Base-by-base conservation (phyloP, 23 tunicate genomes). In the Ascidia mentula region DNA sequence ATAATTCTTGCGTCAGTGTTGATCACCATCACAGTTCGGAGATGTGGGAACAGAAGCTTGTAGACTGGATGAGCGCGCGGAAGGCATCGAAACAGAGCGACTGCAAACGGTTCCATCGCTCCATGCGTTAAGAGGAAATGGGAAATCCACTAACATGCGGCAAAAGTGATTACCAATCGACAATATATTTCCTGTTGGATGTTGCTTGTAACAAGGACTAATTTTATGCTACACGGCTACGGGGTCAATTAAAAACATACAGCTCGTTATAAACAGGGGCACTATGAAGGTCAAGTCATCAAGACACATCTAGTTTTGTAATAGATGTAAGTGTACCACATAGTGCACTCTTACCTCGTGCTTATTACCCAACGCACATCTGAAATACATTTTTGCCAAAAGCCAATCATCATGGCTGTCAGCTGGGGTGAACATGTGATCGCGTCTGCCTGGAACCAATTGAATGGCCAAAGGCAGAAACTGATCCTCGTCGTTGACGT, bases 71-170 rank as follows among this genome's bases (percentile, higher is more conserved):
- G 95, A n/a, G 89, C 46, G 24, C 79, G 79, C 5, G 95, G 86
- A 6, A 89, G 45, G 38, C 84, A 79, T 12, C 95, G 89, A 78
- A 89, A 89, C 40, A 84, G 31, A 15, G 89, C 84, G 20, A 89
- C 95, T 13, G 77, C 85, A 46, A 89, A 89, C 4, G 95, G 88
- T 45, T 89, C 95, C 78, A 80, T 69, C 7, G 85, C 76, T 40
- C 42, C 69, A 76, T 89, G 95, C 2, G 95, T 89, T 40, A 38
- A 36, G 38, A 84, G 40, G 45, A 79, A 84, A 40, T 89, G 95
- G 35, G 73, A 89, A 26, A 78, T 24, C 95, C 95, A 89, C 95
- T 89, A 72, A n/a, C n/a, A n/a, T n/a, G n/a, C n/a, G n/a, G n/a
- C n/a, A n/a, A n/a, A n/a, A n/a, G n/a, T n/a, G n/a, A n/a, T n/a